Base-by-base conservation (phyloP, 2,888 invertebrate species). In the Balanococcus diminutus region DNA sequence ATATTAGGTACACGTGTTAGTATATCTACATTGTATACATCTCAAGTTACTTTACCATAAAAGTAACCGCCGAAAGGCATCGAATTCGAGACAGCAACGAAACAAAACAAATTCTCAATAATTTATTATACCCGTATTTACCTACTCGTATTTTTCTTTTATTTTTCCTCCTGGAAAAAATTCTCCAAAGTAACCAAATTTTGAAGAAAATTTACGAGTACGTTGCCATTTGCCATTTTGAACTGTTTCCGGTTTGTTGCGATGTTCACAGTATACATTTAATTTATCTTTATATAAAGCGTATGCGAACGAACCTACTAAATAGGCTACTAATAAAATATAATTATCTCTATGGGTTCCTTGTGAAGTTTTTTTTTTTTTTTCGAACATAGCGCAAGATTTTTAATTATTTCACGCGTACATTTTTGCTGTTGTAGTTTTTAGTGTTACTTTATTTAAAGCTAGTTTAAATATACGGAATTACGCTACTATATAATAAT, bases 341-440 rank as follows among this genome's bases (percentile, higher is more conserved):
- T 67, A 75, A 75, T 75, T 75, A 75, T 75, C 75, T 32, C 61
- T 32, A 75, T 75, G 75, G 75, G 75, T 75, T 75, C 75, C 32
- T 32, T 75, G 32, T 32, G 61, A 75, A 75, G 75, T 75, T 67
- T 28, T 67, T 67, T 28, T 36, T 75, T n/a, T 72, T 67, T 67
- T 67, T 75, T 75, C 32, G 32, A 32, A 75, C 75, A 28, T 75
- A 75, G 75, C 75, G 75, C 19, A 75, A 75, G 75, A 75, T 75
- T 75, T 75, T 75, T 75, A 75, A 75, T 75, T 75, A 75, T 75
- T 75, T 75, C 75, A 75, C 75, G 75, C 75, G 75, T 75, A n/a
- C 32, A 28, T 75, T 75, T 75, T 32, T 31, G 75, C 67, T 61
- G 67, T 19, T 32, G 61, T 75, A 31, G 25, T 25, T 72, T 25